Percentiles rank a stretch among this genome's conserved stretches.
Conservation (phyloP, 2,113 vertebrate species). For the Eira barbara region DNA sequence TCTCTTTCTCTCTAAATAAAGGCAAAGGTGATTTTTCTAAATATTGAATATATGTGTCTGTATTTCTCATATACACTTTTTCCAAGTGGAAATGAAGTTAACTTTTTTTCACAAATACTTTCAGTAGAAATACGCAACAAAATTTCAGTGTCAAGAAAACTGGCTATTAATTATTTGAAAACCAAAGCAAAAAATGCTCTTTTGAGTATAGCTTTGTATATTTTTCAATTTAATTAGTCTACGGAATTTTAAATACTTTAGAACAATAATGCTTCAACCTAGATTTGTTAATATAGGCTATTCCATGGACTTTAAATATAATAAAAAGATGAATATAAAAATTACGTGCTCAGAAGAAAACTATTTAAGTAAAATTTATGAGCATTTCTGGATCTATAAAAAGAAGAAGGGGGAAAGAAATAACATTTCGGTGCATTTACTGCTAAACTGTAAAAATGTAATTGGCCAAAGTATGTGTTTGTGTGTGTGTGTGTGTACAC, state of each 20-base stretch:
- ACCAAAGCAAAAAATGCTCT: background rate
- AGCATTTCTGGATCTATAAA: background rate
- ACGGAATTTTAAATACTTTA: background rate
- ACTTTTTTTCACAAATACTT: slow-evolving; percentile 5
- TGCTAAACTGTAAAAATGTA: background rate
- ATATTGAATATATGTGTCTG: background rate
- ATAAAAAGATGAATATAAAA: background rate
- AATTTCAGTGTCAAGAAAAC: background rate
- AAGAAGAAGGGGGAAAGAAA: background rate
- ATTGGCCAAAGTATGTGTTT: background rate
- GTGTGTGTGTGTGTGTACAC: background rate
- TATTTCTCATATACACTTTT: background rate
- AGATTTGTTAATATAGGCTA: background rate
- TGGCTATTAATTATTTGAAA: background rate
- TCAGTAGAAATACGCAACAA: background rate
- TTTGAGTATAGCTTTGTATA: background rate
- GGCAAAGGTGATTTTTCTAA: slow-evolving; percentile 48
- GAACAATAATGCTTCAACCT: background rate
- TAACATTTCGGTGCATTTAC: background rate
- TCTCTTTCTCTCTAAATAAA: background rate
- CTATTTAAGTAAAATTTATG: background rate
- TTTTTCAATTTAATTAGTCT: slow-evolving; percentile 14
- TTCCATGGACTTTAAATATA: background rate
- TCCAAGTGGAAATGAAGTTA: slow-evolving; percentile 37
- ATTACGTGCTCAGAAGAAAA: background rate